These are phyloP conservation scores for Otis tarda DNA, from an alignment of 2,113 vertebrate genomes.

Conservation along the genomic window DNA sequence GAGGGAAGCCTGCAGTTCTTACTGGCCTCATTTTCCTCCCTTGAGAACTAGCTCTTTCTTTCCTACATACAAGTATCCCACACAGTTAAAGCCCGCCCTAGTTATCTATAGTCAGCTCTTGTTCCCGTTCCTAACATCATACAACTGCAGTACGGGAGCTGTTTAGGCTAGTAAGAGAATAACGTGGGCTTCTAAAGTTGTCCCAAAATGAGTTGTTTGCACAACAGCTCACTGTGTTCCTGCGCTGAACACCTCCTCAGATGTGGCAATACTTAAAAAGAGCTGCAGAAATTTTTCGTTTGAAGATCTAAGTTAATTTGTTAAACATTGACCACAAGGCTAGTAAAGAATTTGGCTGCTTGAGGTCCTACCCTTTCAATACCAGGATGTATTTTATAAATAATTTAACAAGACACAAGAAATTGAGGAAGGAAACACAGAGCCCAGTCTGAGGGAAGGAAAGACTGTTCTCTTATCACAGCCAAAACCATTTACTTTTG, in stretches of 20 bases:
- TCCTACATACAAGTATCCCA: slow-evolving; percentile 57
- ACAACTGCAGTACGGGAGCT: not conserved
- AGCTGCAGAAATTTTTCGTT: slow-evolving; percentile 10
- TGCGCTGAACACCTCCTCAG: not conserved
- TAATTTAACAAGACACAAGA: slow-evolving; percentile 5
- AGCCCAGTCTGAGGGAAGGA: not conserved
- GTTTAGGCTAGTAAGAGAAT: slow-evolving; percentile 35
- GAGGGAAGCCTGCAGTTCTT: slow-evolving; percentile 33
- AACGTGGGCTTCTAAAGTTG: not conserved
- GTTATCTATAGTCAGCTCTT: slow-evolving; percentile 22
- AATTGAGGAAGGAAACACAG: slow-evolving; percentile 3
- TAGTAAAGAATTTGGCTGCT: not conserved
- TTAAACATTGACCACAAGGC: not conserved
- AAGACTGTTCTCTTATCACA: not conserved
- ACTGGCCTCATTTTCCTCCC: slow-evolving; percentile 53
- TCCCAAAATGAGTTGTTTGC: not conserved
- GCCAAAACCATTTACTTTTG: slow-evolving; percentile 41
- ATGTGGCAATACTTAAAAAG: not conserved
- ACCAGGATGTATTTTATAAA: slow-evolving; percentile 26
- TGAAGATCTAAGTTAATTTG: not conserved
- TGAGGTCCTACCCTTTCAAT: not conserved
- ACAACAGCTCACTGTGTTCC: not conserved
- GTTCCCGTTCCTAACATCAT: not conserved
- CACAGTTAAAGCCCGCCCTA: not conserved
- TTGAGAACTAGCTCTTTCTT: slow-evolving; percentile 65